Conservation (phyloP, 2,888 invertebrate genomes). For the Fissipunctia ypsillon region DNA sequence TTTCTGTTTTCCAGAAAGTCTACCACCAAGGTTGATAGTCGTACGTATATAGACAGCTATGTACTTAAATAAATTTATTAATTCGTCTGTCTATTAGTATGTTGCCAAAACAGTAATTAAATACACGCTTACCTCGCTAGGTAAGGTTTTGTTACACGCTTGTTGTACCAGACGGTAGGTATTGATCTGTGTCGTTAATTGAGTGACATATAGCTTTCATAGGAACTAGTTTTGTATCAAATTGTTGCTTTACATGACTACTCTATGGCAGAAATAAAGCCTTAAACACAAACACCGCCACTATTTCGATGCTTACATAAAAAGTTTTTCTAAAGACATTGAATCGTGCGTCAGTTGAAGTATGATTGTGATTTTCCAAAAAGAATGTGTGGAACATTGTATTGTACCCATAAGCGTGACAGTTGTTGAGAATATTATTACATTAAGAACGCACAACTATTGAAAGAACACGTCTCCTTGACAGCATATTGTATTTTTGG, state of each 20-base stretch:
- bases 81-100: slow-evolving; percentile 1
- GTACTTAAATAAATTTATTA: slow-evolving; percentile 14
- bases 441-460: no score
- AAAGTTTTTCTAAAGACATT: no score
- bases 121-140: slow-evolving; percentile 16
- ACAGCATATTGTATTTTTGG: no score
- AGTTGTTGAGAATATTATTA: no score
- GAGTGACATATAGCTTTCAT: background rate
- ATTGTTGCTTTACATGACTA: background rate
- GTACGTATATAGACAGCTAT: background rate
- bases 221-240: background rate
- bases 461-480: no score
- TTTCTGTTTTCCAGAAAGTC: background rate
- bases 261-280: background rate
- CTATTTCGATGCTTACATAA: no score
- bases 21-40: no score
- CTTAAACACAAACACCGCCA: background rate
- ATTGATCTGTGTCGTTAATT: slow-evolving; percentile 31
- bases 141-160: no score
- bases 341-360: no score
- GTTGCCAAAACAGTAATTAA: slow-evolving; percentile 36
- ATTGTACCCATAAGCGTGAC: no score
- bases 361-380: no score
- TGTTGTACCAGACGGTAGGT: slow-evolving; percentile 18
- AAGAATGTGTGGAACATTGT: no score